phyloP scores from a whole-genome alignment of 2,113 vertebrate species.

The Procapra przewalskii region DNA sequence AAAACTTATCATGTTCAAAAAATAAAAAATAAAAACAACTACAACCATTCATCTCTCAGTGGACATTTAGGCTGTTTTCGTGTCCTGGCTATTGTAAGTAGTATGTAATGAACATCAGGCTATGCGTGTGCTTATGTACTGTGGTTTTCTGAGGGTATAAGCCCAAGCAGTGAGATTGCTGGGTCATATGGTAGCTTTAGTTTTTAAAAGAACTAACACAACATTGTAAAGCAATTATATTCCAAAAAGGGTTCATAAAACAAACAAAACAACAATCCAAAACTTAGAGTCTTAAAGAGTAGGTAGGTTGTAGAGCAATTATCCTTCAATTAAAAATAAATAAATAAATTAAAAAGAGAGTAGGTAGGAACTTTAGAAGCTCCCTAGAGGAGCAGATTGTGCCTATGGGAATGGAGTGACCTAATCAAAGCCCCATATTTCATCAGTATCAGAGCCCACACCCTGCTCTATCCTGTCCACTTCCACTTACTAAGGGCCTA shows the following conservation, averaged over 20 bases:
- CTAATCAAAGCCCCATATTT: not conserved
- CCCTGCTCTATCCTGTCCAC: not conserved
- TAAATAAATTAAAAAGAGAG: not conserved
- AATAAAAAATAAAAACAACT: not conserved
- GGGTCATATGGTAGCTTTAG: not conserved
- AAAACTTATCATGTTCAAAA: too few relatives aligned
- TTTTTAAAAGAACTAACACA: not conserved
- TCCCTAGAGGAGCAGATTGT: not conserved
- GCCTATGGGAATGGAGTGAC: not conserved
- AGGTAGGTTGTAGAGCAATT: not conserved
- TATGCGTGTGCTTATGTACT: rapidly evolving
- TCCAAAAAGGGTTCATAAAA: not conserved
- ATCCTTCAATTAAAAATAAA: not conserved
- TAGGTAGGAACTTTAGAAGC: not conserved
- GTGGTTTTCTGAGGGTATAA: not conserved
- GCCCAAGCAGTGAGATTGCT: not conserved
- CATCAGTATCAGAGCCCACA: not conserved
- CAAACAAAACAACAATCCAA: not conserved
- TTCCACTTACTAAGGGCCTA: not conserved
- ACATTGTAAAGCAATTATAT: not conserved
- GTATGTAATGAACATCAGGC: not conserved
- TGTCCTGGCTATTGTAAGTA: not conserved
- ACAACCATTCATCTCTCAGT: not conserved
- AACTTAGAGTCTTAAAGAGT: not conserved
- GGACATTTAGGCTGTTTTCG: not conserved